phyloP scores from a whole-genome alignment of 2,888 invertebrate species.

The Heteropelma amictum region DNA sequence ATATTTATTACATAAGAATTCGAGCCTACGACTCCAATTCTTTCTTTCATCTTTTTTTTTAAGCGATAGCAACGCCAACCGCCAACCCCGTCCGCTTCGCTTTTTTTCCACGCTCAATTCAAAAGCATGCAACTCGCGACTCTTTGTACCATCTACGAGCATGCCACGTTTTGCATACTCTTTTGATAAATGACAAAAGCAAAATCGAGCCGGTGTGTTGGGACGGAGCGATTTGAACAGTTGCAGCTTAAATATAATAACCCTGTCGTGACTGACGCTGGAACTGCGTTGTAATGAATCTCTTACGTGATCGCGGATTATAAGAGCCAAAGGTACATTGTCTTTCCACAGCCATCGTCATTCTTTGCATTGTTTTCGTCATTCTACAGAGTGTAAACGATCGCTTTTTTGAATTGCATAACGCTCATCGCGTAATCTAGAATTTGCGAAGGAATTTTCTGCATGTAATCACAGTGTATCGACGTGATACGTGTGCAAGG shows the following conservation, averaged over 20 bases:
- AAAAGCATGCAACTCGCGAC: background rate
- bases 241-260: background rate
- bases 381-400: background rate
- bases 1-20: too few species aligned
- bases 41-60: too few species aligned
- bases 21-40: too few species aligned
- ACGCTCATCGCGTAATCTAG: conserved; percentile 35
- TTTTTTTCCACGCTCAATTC: background rate
- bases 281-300: background rate
- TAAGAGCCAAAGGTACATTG: too few species aligned
- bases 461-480: background rate
- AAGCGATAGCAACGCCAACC: too few species aligned
- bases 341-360: too few species aligned
- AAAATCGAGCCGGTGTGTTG: background rate
- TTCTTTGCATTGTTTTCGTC: too few species aligned
- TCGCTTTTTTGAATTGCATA: conserved; percentile 33
- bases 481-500: background rate
- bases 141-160: background rate
- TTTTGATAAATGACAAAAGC: background rate
- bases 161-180: background rate
- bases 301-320: conserved; percentile 7
- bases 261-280: background rate
- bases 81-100: too few species aligned
- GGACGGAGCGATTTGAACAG: background rate
- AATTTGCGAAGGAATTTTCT: background rate